phyloP scores from a whole-genome alignment of 1,140 invertebrate species.

The Adelges cooleyi region DNA sequence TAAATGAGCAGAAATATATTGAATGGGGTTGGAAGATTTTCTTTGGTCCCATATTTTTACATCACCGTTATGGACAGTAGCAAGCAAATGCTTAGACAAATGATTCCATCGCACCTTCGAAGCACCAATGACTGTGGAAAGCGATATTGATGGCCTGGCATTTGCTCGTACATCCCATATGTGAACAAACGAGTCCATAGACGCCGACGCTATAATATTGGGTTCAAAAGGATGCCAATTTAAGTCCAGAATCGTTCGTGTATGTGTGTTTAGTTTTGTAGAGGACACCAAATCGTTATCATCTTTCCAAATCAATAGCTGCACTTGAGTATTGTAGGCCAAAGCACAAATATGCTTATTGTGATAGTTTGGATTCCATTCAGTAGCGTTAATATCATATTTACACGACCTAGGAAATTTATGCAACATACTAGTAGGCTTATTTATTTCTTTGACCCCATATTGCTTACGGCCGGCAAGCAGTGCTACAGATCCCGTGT shows the following conservation, averaged over 20 bases:
- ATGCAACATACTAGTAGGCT: slow-evolving; percentile 56
- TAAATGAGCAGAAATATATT: slow-evolving; percentile 87
- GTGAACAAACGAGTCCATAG: slow-evolving; percentile 85
- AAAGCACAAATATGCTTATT: slow-evolving; percentile 69
- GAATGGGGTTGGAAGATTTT: slow-evolving; percentile 71
- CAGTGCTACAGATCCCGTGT: slow-evolving; percentile 66
- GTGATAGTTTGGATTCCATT: slow-evolving; percentile 75
- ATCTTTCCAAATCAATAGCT: slow-evolving; percentile 63
- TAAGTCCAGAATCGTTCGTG: slow-evolving; percentile 78
- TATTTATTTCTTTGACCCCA: slow-evolving; percentile 65
- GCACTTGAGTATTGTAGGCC: slow-evolving; percentile 71
- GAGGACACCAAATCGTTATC: slow-evolving; percentile 51
- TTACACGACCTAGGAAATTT: slow-evolving; percentile 80
- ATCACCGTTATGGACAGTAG: slow-evolving; percentile 90
- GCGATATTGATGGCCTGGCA: slow-evolving; percentile 62
- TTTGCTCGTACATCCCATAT: slow-evolving; percentile 85
- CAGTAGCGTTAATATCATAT: slow-evolving; percentile 81
- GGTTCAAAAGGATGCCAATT: slow-evolving; percentile 85
- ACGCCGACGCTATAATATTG: slow-evolving; percentile 82
- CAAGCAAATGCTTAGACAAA: slow-evolving; percentile 66
- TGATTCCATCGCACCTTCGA: slow-evolving; percentile 91
- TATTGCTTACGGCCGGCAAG: slow-evolving; percentile 71
- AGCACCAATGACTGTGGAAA: slow-evolving; percentile 70
- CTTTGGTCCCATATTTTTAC: slow-evolving; percentile 90
- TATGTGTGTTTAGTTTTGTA: slow-evolving; percentile 70